Conservation (phyloP, 2,797 vertebrate species). For the Anabacerthia variegaticeps region DNA sequence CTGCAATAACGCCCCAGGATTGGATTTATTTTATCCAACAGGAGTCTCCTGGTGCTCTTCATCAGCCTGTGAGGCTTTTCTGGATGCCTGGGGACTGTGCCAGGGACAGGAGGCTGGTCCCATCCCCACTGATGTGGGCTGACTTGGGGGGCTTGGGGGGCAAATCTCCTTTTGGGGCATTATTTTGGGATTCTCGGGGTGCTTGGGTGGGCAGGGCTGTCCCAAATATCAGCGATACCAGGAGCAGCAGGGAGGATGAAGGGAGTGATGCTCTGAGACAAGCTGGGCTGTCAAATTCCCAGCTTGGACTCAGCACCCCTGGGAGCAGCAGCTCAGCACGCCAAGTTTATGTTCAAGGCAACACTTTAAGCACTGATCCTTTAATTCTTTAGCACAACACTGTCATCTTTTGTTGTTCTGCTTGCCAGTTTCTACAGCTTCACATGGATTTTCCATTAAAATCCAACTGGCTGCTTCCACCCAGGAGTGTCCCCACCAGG, state of each 20-base stretch:
- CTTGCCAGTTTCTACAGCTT: background rate
- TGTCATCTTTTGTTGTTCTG: background rate
- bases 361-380: background rate
- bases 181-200: rapidly evolving
- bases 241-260: background rate
- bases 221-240: rapidly evolving
- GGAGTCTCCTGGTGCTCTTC: background rate
- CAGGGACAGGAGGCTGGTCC: background rate
- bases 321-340: background rate
- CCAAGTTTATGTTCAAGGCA: rapidly evolving
- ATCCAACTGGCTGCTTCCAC: background rate
- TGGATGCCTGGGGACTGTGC: rapidly evolving
- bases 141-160: rapidly evolving
- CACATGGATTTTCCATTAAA: background rate
- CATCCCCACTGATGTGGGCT: rapidly evolving
- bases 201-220: background rate
- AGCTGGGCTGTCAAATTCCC: background rate
- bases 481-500: background rate
- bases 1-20: background rate
- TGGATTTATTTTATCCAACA: background rate
- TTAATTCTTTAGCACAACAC: background rate
- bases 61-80: background rate
- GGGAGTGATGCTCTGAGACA: background rate
- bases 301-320: background rate
- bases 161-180: rapidly evolving